Conservation (phyloP, 2,797 vertebrate genomes). For the Pempheris klunzingeri region DNA sequence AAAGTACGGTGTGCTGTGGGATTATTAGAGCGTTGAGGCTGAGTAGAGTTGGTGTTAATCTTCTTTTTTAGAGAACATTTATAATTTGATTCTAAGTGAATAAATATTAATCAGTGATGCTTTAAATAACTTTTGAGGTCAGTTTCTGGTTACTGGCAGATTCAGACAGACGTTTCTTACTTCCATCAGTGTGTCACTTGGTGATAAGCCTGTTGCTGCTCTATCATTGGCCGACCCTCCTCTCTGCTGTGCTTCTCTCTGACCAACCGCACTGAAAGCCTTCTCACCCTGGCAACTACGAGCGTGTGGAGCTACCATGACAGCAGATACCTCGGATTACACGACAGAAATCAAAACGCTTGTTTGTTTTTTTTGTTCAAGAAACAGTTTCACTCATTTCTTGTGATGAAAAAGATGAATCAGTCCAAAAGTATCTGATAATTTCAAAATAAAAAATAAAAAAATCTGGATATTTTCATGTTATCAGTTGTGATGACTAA, state of each 20-base stretch:
- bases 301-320: background rate
- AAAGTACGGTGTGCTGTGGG: background rate
- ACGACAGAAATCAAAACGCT: background rate
- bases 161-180: too few species aligned
- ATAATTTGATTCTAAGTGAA: background rate
- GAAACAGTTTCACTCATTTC: background rate
- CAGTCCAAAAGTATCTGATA: rapidly evolving
- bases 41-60: background rate
- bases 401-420: background rate
- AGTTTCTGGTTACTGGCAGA: background rate
- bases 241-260: background rate
- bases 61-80: background rate
- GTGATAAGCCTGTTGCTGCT: constrained; percentile 21
- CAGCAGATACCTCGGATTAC: constrained; percentile 14
- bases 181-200: constrained; percentile 4
- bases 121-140: background rate
- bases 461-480: background rate
- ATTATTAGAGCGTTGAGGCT: background rate
- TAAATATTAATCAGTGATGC: background rate
- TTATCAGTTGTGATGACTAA: background rate
- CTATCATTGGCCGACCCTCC: constrained; percentile 7
- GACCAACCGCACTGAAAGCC: constrained; percentile 24
- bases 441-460: background rate
- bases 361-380: background rate
- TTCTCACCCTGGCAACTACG: constrained; percentile 1